phyloP scores from a whole-genome alignment of 1,140 invertebrate species.

The Proctacanthus coquilletti region DNA sequence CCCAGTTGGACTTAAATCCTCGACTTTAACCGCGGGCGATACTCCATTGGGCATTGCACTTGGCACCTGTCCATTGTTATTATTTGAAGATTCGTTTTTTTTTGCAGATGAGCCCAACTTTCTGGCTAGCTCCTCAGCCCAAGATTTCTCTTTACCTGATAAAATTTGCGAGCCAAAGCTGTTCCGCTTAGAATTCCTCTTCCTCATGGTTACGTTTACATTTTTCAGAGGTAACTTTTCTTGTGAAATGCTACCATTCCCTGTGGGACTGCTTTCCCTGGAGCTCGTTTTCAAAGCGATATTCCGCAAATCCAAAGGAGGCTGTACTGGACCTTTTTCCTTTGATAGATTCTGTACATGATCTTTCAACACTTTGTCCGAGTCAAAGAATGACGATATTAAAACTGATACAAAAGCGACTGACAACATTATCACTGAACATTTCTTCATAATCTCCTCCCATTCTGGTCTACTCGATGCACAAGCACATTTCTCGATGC shows the following conservation, averaged over 20 bases:
- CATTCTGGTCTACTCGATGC: slow-evolving; percentile 60
- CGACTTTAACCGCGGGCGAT: too few species aligned
- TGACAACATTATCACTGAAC: slow-evolving; percentile 43
- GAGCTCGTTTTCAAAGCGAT: slow-evolving; percentile 21
- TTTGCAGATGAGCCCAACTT: too few species aligned
- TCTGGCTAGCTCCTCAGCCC: background rate
- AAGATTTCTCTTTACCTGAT: slow-evolving; percentile 13
- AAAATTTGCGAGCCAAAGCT: background rate
- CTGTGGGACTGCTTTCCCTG: too few species aligned
- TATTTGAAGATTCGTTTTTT: too few species aligned
- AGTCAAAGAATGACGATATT: slow-evolving; percentile 56
- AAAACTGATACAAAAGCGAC: slow-evolving; percentile 50
- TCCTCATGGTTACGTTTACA: slow-evolving; percentile 11
- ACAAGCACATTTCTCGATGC: slow-evolving; percentile 56
- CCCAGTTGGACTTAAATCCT: too few species aligned
- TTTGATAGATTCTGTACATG: slow-evolving; percentile 33
- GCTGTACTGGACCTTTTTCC: slow-evolving; percentile 34
- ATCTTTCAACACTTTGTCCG: slow-evolving; percentile 49
- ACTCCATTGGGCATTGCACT: too few species aligned
- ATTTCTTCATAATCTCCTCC: slow-evolving; percentile 61
- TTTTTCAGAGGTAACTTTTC: too few species aligned
- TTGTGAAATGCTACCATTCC: too few species aligned
- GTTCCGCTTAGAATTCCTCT: background rate
- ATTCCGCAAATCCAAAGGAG: slow-evolving; percentile 42
- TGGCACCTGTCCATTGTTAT: too few species aligned